Evolutionary conservation across 2,797 vertebrate species (phyloP).

Genomic region (Diceros bicornis): DNA sequence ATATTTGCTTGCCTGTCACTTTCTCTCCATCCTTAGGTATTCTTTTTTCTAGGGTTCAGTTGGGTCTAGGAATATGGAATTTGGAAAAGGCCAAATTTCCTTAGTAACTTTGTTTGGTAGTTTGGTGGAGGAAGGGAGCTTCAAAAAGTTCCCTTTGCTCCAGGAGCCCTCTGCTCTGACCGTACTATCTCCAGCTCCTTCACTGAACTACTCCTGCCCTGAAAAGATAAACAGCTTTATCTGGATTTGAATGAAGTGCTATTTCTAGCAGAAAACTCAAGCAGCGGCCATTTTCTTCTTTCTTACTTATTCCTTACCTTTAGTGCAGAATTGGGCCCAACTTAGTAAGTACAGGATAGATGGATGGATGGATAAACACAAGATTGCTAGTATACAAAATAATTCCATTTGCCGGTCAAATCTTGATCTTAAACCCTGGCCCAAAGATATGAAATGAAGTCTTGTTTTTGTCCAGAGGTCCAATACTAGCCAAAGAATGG

Average conservation of each 20-base stretch:
- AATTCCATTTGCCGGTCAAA: not conserved
- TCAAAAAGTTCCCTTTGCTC: not conserved
- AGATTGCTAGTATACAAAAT: constrained; percentile 13
- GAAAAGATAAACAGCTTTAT: not conserved
- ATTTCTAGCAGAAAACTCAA: constrained; percentile 37
- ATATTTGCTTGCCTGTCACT: constrained; percentile 36
- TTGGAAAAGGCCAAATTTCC: constrained; percentile 61
- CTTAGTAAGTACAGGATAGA: not conserved
- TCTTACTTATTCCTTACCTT: not conserved
- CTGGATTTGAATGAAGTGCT: not conserved
- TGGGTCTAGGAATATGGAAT: constrained; percentile 39
- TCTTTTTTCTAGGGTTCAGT: not conserved
- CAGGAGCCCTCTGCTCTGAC: not conserved
- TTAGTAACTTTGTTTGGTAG: not conserved
- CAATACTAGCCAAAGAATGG: not conserved
- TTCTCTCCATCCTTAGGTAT: not conserved
- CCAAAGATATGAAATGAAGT: not conserved
- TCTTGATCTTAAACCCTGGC: constrained; percentile 22
- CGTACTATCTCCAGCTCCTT: not conserved
- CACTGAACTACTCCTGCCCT: not conserved
- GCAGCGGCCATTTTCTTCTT: not conserved
- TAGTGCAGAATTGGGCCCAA: not conserved
- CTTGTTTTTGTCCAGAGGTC: not conserved
- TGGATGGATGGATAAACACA: not conserved
- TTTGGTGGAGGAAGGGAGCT: not conserved